phyloP scores from a whole-genome alignment of 2,888 invertebrate species.

The Tyria jacobaeae region DNA sequence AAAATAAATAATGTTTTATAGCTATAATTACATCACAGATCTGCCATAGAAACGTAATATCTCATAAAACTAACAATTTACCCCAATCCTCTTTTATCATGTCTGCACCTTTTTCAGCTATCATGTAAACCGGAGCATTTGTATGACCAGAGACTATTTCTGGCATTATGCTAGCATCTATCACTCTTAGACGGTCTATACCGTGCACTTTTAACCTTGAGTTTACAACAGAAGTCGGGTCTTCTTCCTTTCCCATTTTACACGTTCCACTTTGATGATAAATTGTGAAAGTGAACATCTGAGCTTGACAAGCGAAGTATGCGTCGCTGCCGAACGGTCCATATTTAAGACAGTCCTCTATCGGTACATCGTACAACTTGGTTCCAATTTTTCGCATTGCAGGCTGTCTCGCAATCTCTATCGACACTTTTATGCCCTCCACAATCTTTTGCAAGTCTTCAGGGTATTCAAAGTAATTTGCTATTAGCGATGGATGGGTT shows the following conservation, averaged over 20 bases:
- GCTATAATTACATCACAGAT: constrained; percentile 44
- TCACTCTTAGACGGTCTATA: constrained; percentile 89
- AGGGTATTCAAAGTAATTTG: constrained; percentile 90
- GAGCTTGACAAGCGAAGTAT: constrained; percentile 90
- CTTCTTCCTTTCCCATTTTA: constrained; percentile 87
- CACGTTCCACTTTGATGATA: constrained; percentile 90
- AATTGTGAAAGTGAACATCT: constrained; percentile 89
- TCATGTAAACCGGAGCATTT: constrained; percentile 92
- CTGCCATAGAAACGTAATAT: constrained; percentile 14
- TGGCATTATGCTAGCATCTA: constrained; percentile 94
- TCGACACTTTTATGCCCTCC: constrained; percentile 87
- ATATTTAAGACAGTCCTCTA: constrained; percentile 86
- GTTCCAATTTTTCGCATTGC: constrained; percentile 87
- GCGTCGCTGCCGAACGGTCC: constrained; percentile 88
- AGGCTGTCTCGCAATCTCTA: constrained; percentile 86
- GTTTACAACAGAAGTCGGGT: constrained; percentile 89
- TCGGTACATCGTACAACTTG: constrained; percentile 86
- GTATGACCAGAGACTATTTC: constrained; percentile 92
- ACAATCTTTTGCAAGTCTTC: constrained; percentile 89
- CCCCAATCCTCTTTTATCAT: constrained; percentile 88
- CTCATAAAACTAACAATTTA: constrained; percentile 39
- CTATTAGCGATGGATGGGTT: constrained; percentile 90
- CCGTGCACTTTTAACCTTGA: constrained; percentile 88
- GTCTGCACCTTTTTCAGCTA: constrained; percentile 92
- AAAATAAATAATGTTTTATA: constrained; percentile 9